Evolutionary conservation across 2,888 invertebrate genomes (phyloP).

Genomic region (Patella depressa): DNA sequence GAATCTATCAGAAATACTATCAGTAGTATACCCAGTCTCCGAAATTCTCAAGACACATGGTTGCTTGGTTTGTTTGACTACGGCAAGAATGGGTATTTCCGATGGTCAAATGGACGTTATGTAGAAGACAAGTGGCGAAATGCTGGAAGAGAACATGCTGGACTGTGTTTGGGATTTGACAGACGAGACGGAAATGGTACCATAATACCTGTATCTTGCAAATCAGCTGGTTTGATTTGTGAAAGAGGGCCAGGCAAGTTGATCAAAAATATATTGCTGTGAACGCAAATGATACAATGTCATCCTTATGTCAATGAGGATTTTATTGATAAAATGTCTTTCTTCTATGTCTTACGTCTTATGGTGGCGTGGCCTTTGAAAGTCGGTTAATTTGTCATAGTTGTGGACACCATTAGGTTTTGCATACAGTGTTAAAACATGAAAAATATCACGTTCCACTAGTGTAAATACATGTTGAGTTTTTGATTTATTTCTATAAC

Average conservation of each 20-base stretch:
- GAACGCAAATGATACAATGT: no score
- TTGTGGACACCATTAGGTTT: no score
- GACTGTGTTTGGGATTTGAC: background rate
- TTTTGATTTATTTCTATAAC: no score
- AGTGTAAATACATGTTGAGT: no score
- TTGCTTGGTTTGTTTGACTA: background rate
- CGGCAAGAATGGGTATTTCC: background rate
- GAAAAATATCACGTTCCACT: no score
- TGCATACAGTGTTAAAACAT: no score
- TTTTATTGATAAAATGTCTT: no score
- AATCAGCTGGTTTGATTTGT: background rate
- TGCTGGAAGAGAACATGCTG: background rate
- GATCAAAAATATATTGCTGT: no score
- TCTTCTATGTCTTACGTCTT: no score
- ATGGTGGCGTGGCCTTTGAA: no score
- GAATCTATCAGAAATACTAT: background rate
- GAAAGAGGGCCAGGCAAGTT: background rate
- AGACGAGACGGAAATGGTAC: background rate
- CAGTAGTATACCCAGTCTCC: background rate
- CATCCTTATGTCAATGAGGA: no score
- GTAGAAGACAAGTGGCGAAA: background rate
- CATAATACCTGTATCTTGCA: background rate
- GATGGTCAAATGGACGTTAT: background rate
- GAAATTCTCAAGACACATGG: background rate
- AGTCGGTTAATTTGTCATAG: no score